Evolutionary conservation across 2,797 vertebrate genomes (phyloP).

Genomic region (Manis pentadactyla): DNA sequence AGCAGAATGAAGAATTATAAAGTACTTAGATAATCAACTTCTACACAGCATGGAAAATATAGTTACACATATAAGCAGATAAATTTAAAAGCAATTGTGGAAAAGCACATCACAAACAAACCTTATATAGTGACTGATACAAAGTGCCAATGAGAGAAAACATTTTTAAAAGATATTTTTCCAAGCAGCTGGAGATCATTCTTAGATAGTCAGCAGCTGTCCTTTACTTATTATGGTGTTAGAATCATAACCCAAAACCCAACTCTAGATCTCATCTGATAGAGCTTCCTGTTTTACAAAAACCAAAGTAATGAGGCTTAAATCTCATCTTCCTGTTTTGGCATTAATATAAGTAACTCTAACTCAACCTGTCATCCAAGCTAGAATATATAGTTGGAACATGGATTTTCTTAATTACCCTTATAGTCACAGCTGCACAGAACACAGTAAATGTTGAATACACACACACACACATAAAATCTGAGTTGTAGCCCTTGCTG

Average conservation of each 20-base stretch:
- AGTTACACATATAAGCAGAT: background rate
- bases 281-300: background rate
- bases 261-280: background rate
- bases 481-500: background rate
- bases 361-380: background rate
- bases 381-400: background rate
- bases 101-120: background rate
- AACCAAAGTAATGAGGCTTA: background rate
- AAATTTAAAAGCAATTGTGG: background rate
- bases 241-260: background rate
- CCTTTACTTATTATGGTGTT: background rate
- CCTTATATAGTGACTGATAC: background rate
- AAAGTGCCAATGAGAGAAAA: background rate
- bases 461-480: background rate
- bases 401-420: background rate
- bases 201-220: background rate
- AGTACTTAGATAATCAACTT: background rate
- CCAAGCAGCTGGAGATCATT: background rate
- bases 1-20: background rate
- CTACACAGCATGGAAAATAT: background rate
- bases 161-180: background rate
- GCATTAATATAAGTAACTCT: background rate
- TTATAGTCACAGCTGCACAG: background rate
- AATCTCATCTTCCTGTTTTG: background rate
- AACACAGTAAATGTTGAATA: background rate